Evolutionary conservation across 2,113 vertebrate species (phyloP), one percentile per base, ranked within the genome.

Genomic region (Equus quagga): DNA sequence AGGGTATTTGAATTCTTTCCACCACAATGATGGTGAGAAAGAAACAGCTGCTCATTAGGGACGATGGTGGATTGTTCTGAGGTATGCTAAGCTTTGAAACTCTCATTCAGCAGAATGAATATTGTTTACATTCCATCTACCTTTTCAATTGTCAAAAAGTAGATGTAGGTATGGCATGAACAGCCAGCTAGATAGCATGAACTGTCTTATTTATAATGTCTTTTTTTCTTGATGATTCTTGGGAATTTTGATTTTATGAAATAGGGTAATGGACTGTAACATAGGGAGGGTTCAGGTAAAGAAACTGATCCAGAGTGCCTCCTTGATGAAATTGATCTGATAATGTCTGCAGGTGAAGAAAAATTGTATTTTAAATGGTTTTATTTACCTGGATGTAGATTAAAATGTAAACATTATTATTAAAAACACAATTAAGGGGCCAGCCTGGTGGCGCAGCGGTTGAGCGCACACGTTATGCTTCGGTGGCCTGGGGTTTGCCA

Each of bases 371-470:
- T 91, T 44, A 76, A 91, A 62, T 62, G 62, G 28, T 94, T 84
- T 91, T 67, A 41, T 54, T 54, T 49, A 76, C 28, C 56, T 73
- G 60, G 11, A 41, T 81, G 28, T 28, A 79, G 31, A 41, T 73
- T 78, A 73, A 89, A 60, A 94, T 69, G 31, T 83, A 44, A 89
- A 85, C 33, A 33, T 54, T 94, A 92, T 95, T 46, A 65, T 90
- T 67, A 58, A 85, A 75, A 64, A 46, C 33, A 31, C 24, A 87
- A 62, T 56, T 70, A 62, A 58, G 36, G 36, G 36, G 36, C 36
- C 36, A 41, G 36, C 36, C 36, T 41, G 36, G 36, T 41, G 36
- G 36, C 36, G 3, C 36, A 41, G 36, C 36, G 36, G 36, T 41
- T 41, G 36, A 41, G 36, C 36, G 36, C 36, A 41, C 36, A 41